Evolutionary conservation across 2,888 invertebrate genomes (phyloP).

Genomic region (Tiphia femorata): DNA sequence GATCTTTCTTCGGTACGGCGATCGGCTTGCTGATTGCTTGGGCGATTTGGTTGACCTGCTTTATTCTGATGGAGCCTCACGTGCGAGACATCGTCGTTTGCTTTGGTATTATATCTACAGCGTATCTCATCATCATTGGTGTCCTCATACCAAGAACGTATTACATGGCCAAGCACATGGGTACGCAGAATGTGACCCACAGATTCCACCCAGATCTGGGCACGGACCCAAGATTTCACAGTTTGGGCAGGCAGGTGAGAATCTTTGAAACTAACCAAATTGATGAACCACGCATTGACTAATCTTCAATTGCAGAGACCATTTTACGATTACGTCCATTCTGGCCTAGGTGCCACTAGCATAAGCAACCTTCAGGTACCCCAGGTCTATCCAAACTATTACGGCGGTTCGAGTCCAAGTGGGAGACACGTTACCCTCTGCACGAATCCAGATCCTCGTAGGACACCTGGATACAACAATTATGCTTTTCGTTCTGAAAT

Average conservation of each 20-base stretch:
- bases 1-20: constrained; percentile 70
- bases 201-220: constrained; percentile 52
- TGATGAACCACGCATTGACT: too few relatives aligned
- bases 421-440: constrained; percentile 33
- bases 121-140: constrained; percentile 74
- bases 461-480: constrained; percentile 57
- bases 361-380: constrained; percentile 37
- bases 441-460: constrained; percentile 38
- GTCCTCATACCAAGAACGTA: constrained; percentile 80
- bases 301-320: constrained; percentile 54
- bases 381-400: constrained; percentile 58
- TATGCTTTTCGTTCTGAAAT: constrained; percentile 62
- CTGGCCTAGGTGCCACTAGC: constrained; percentile 28
- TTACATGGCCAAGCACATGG: constrained; percentile 76
- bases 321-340: constrained; percentile 60
- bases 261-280: not conserved
- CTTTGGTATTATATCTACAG: constrained; percentile 75
- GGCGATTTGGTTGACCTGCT: constrained; percentile 75
- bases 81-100: constrained; percentile 73
- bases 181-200: constrained; percentile 69
- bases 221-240: constrained; percentile 55
- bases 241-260: constrained; percentile 55
- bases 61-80: constrained; percentile 72
- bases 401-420: constrained; percentile 54
- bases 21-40: constrained; percentile 69